Evolutionary conservation across 37 sponge, comb jelly and placozoan species (phyloP).

Genomic region (Ephydatia muelleri): DNA sequence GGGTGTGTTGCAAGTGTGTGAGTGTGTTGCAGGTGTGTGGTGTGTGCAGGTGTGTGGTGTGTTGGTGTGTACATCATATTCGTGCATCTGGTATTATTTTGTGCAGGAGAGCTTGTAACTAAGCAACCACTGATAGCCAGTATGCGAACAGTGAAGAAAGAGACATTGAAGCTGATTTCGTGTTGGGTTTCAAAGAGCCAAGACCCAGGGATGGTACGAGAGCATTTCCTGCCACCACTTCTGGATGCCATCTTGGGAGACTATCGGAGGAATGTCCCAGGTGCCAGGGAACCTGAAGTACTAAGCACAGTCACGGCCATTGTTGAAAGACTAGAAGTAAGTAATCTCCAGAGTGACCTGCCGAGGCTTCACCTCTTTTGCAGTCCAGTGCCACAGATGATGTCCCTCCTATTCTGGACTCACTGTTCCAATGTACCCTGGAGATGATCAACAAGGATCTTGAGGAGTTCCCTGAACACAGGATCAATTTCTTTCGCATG

Average conservation of each 20-base stretch:
- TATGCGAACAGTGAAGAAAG: constrained; percentile 97
- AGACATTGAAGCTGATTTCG: constrained; percentile 90
- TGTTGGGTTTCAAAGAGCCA: constrained; percentile 89
- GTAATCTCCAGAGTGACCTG: neutral
- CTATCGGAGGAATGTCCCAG: constrained; percentile 89
- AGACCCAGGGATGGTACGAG: constrained; percentile 85
- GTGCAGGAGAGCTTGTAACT: constrained; percentile 82
- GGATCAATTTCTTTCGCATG: constrained; percentile 92
- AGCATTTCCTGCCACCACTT: constrained; percentile 96
- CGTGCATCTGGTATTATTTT: neutral
- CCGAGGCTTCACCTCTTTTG: neutral
- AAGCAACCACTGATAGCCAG: constrained; percentile 88
- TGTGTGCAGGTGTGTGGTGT: neutral
- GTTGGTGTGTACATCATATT: neutral
- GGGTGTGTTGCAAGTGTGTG: no score
- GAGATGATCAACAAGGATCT: constrained; percentile 97
- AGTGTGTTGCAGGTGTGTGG: no score
- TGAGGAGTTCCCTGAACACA: constrained; percentile 95
- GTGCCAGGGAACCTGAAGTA: constrained; percentile 96
- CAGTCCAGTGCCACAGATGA: constrained; percentile 68
- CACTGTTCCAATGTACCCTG: constrained; percentile 96
- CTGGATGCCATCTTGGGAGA: constrained; percentile 93
- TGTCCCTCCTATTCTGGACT: constrained; percentile 84
- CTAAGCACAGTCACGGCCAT: constrained; percentile 87
- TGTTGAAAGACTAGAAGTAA: constrained; percentile 87